Evolutionary conservation across 2,888 invertebrate species (phyloP), one percentile per base, ranked within the genome.

Genomic region (Nemotelus pantherinus): DNA sequence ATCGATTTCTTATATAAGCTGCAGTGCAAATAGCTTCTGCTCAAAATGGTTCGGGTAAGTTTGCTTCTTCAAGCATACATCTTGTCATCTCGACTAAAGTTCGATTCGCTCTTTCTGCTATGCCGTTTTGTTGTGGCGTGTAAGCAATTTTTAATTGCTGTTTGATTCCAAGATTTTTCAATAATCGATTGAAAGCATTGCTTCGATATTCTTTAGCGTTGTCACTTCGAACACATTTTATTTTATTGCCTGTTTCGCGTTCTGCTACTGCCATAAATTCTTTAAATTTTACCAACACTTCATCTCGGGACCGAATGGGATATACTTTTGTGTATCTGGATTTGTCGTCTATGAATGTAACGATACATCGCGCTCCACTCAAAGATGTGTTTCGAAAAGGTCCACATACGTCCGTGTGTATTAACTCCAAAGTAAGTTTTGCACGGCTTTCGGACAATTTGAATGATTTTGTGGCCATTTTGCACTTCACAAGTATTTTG

Each of bases 101-200:
- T 44, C 82, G 55, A 48, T 82, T 83, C 58, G 80, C 81, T 39
- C 83, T 71, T 79, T 82, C 83, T 0, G 82, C 82, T 3, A 82
- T 80, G 47, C 82, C 82, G 72, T 83, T 83, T 79, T 82, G 82
- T 48, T 82, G 80, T 6, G 83, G 82, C 43, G 81, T 81, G 53
- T 81, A 77, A 43, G 78, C 74, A 76, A 82, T 81, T 3, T 81
- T 82, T 43, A 78, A 77, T 60, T 82, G 81, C 25, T 80, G 79
- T 47, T 81, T 77, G 43, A 83, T 83, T 39, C 83, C 83, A 57
- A 82, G 71, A 47, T 79, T 60, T 41, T 79, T 65, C 10, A 83
- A 75, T 76, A 81, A 82, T 41, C 81, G 71, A 43, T 81, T 76
- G 48, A 83, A 80, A 43, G 77, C 72, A 5, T 25, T 39, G 47